Evolutionary conservation across 2,888 invertebrate species (phyloP).

Genomic region (Drosophila seclusa): DNA sequence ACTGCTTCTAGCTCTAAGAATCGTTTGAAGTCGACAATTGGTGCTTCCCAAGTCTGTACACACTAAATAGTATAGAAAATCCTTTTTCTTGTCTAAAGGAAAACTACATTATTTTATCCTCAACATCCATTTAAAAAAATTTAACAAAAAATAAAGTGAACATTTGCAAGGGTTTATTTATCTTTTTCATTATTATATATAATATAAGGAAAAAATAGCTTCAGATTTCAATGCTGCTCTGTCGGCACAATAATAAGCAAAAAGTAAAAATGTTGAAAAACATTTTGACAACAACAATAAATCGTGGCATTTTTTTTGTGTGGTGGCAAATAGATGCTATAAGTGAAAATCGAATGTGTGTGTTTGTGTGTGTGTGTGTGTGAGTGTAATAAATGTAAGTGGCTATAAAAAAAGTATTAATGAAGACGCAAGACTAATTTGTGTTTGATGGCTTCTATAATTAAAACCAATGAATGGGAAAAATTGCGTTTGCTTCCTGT

Average conservation of each 20-base stretch:
- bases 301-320: conserved; percentile 24
- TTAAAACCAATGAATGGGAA: conserved; percentile 79
- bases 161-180: conserved; percentile 17
- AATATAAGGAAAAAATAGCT: conserved; percentile 48
- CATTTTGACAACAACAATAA: conserved; percentile 53
- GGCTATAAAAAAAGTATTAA: conserved; percentile 72
- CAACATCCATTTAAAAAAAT: neutral
- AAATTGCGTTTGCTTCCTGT: conserved; percentile 68
- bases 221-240: conserved; percentile 41
- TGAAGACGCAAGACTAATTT: conserved; percentile 74
- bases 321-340: neutral
- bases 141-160: neutral
- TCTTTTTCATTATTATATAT: conserved; percentile 39
- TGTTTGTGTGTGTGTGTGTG: conserved; percentile 2
- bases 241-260: conserved; percentile 3
- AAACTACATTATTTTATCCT: neutral
- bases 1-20: fast-evolving
- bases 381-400: conserved; percentile 34
- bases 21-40: neutral
- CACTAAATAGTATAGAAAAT: neutral
- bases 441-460: conserved; percentile 76
- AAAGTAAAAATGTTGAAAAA: conserved; percentile 16
- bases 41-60: neutral
- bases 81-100: neutral
- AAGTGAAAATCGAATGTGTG: neutral